Percentiles rank a stretch among this genome's conserved stretches.
phyloP scores from a whole-genome alignment of 1,140 invertebrate species.

The Rhizoglyphus robini region DNA sequence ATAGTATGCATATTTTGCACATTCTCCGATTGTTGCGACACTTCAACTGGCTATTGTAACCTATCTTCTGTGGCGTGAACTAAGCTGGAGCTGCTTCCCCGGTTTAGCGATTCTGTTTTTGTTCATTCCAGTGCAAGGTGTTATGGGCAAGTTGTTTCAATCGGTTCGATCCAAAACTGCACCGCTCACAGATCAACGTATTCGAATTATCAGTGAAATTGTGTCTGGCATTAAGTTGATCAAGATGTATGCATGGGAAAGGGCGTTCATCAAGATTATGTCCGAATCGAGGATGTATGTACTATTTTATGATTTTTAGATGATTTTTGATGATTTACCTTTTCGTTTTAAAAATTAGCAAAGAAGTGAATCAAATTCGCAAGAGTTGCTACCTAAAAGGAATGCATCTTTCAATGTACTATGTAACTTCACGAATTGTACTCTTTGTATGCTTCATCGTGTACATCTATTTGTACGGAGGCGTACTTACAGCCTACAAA shows the following conservation, averaged over 20 bases:
- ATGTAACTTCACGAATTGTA: constrained; percentile 46
- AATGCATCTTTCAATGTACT: constrained; percentile 41
- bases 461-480: constrained; percentile 49
- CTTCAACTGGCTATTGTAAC: constrained; percentile 21
- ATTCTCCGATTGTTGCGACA: constrained; percentile 8
- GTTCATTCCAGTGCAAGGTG: constrained; percentile 22
- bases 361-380: constrained; percentile 54
- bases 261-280: constrained; percentile 52
- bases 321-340: constrained; percentile 23
- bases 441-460: constrained; percentile 57
- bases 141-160: constrained; percentile 22
- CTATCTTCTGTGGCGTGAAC: constrained; percentile 26
- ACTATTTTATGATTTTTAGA: background rate
- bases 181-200: constrained; percentile 60
- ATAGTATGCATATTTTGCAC: background rate
- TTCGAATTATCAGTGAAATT: constrained; percentile 79
- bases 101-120: constrained; percentile 20
- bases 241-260: constrained; percentile 64
- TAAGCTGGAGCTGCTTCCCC: constrained; percentile 28
- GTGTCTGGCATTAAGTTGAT: constrained; percentile 73
- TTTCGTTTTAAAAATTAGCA: too few relatives aligned
- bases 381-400: constrained; percentile 51
- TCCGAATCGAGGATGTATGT: constrained; percentile 41
- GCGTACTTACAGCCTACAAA: constrained; percentile 50
- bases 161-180: constrained; percentile 45